Evolutionary conservation across 2,797 vertebrate species (phyloP).

Genomic region (Otolemur crassicaudatus): DNA sequence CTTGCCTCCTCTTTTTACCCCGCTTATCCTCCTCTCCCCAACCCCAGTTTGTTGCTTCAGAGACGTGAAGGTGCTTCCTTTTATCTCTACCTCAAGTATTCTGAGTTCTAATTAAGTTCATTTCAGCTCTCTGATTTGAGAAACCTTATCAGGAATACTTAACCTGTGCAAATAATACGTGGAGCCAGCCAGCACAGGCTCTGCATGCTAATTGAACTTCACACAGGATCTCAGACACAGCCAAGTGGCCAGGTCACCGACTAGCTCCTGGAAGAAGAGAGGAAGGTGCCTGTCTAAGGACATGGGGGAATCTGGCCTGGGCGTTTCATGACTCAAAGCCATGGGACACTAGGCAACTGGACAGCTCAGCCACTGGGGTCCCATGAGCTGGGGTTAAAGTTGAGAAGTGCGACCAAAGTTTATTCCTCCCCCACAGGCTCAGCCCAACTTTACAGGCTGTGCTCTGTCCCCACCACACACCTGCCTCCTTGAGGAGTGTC

Average conservation of each 20-base stretch:
- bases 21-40: background rate
- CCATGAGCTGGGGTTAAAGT: background rate
- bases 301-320: background rate
- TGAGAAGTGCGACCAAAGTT: background rate
- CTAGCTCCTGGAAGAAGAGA: background rate
- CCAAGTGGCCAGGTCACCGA: slow-evolving; percentile 41
- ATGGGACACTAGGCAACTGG: background rate
- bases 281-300: accelerated
- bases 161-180: slow-evolving; percentile 85
- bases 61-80: slow-evolving; percentile 69
- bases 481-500: background rate
- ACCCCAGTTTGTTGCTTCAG: slow-evolving; percentile 67
- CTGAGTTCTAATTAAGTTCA: slow-evolving; percentile 86
- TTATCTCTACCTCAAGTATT: slow-evolving; percentile 80
- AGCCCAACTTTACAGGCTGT: background rate
- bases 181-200: slow-evolving; percentile 66
- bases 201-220: slow-evolving; percentile 82
- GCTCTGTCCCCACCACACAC: background rate
- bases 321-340: background rate
- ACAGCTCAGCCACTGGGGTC: background rate
- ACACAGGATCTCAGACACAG: slow-evolving; percentile 64
- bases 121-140: slow-evolving; percentile 85
- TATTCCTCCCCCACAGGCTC: accelerated
- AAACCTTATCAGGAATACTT: slow-evolving; percentile 86
- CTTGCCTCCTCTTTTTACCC: background rate